A percentile compares a stretch with the other conserved stretches of the same genome.
Conservation (phyloP, 2,113 vertebrate genomes). For the Pluvianellus socialis region DNA sequence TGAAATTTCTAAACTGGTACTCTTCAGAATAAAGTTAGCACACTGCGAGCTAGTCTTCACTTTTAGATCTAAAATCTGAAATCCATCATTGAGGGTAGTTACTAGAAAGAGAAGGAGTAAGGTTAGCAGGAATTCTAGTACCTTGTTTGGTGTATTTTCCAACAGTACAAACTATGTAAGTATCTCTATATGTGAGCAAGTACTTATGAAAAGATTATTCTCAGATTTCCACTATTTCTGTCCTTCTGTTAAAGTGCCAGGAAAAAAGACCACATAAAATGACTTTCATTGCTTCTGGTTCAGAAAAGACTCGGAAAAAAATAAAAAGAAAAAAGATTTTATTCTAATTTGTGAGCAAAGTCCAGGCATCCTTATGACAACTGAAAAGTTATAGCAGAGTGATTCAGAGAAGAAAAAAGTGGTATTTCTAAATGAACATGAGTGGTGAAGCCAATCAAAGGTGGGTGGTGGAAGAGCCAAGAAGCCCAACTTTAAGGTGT, state of each 20-base stretch:
- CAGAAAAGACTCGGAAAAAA: constrained; percentile 18
- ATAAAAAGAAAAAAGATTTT: neutral
- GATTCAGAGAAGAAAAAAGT: neutral
- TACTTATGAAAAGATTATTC: neutral
- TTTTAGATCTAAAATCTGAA: neutral
- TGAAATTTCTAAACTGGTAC: neutral
- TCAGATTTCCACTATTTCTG: constrained; percentile 14
- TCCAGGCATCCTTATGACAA: neutral
- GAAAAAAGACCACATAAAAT: constrained; percentile 38
- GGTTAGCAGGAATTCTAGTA: neutral
- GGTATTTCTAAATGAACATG: neutral
- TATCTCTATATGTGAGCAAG: neutral
- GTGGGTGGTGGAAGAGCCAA: neutral
- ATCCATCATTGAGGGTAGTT: neutral
- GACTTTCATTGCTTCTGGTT: constrained; percentile 26
- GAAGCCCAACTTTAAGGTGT: neutral
- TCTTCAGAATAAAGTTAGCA: neutral
- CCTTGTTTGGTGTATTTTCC: neutral
- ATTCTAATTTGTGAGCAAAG: neutral
- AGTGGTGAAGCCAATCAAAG: neutral
- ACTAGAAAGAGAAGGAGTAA: neutral
- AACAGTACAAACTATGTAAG: neutral
- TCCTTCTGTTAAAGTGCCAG: constrained; percentile 19
- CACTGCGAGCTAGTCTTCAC: neutral
- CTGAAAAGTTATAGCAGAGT: neutral